phyloP scores from a whole-genome alignment of 2,113 vertebrate genomes.

The Neotragus pygmaeus region DNA sequence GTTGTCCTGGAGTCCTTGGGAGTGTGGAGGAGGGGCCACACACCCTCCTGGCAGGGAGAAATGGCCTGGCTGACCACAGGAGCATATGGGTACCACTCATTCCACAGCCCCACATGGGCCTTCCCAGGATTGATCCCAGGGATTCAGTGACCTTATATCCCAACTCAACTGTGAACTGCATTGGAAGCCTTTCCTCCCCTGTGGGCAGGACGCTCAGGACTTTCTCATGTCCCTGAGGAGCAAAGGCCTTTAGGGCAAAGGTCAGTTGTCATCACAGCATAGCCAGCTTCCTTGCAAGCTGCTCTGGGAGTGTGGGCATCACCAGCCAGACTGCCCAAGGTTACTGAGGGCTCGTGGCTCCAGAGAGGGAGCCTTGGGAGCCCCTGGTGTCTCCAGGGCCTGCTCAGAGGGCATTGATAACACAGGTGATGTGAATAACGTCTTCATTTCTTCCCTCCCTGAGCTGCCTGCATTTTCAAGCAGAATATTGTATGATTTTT shows the following conservation, averaged over 20 bases:
- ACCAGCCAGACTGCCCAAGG: background rate
- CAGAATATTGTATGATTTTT: background rate
- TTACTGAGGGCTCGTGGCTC: background rate
- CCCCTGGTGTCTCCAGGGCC: background rate
- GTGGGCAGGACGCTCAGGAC: background rate
- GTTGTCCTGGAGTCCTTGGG: background rate
- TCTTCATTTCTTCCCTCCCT: background rate
- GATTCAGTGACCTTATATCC: background rate
- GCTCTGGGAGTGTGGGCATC: background rate
- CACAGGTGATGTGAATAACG: background rate
- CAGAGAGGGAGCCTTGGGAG: background rate
- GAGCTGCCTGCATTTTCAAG: background rate
- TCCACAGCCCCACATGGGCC: background rate
- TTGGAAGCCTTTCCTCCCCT: background rate
- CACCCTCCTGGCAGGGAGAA: background rate
- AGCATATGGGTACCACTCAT: background rate
- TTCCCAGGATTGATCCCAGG: background rate
- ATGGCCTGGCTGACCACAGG: background rate
- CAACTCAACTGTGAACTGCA: background rate
- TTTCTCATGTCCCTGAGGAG: background rate
- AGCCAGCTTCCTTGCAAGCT: background rate
- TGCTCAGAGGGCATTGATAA: background rate
- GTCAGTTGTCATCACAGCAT: background rate
- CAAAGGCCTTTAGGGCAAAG: background rate
- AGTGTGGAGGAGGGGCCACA: background rate